phyloP scores from a whole-genome alignment of 1,140 invertebrate genomes.

The Drosophila gunungcola region DNA sequence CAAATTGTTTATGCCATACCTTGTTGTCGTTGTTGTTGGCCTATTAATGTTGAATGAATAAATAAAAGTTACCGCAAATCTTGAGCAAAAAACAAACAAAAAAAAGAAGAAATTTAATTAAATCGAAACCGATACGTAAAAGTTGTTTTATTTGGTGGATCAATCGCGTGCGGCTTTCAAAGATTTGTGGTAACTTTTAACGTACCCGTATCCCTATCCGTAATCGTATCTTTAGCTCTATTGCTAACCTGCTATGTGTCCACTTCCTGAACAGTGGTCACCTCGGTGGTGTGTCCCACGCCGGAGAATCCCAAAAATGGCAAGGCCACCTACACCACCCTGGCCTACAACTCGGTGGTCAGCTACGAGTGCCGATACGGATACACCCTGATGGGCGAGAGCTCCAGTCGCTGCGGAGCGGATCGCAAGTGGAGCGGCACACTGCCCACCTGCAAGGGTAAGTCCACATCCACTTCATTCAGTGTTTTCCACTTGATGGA shows the following conservation, averaged over 20 bases:
- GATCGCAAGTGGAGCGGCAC: constrained; percentile 96
- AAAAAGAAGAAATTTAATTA: constrained; percentile 33
- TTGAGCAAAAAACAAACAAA: constrained; percentile 56
- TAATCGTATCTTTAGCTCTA: no score
- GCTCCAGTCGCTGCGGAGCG: constrained; percentile 94
- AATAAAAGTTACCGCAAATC: constrained; percentile 85
- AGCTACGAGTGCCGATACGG: constrained; percentile 97
- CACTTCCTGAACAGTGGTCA: constrained; percentile 87
- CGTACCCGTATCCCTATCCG: neutral
- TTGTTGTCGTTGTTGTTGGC: constrained; percentile 76
- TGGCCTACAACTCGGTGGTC: constrained; percentile 96
- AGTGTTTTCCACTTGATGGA: no score
- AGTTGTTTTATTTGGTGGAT: constrained; percentile 80
- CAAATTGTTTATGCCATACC: constrained; percentile 62
- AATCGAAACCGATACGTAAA: constrained; percentile 42
- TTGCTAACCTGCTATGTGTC: constrained; percentile 19
- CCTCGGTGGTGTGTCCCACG: constrained; percentile 94
- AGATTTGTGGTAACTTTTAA: constrained; percentile 81
- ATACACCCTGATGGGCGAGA: constrained; percentile 94
- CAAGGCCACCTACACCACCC: constrained; percentile 95
- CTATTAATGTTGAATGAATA: constrained; percentile 74
- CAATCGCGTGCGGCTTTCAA: constrained; percentile 17
- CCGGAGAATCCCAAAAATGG: constrained; percentile 96
- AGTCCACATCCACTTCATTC: neutral
- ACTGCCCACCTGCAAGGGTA: constrained; percentile 92